Evolutionary conservation across 2,113 vertebrate species (phyloP).

Genomic region (Rallus limicola): DNA sequence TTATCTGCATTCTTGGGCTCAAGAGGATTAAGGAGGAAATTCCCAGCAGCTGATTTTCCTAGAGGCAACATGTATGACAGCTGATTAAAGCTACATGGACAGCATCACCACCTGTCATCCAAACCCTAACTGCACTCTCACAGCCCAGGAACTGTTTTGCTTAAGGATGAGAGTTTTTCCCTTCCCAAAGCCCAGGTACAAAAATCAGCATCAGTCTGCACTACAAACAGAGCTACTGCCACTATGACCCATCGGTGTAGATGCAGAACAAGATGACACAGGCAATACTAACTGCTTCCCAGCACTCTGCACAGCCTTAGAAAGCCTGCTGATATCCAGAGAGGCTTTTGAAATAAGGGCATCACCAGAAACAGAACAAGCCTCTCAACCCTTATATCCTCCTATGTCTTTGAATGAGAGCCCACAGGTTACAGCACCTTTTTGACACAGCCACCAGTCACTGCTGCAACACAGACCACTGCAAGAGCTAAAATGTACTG

Average conservation of each 20-base stretch:
- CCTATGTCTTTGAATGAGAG: background rate
- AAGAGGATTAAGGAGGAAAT: slow-evolving; percentile 91
- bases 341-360: background rate
- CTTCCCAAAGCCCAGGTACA: background rate
- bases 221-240: background rate
- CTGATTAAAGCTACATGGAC: slow-evolving; percentile 12
- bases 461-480: background rate
- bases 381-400: background rate
- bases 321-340: background rate
- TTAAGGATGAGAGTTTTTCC: background rate
- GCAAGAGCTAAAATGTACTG: background rate
- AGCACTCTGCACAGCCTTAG: background rate
- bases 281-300: background rate
- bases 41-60: slow-evolving; percentile 87
- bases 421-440: background rate
- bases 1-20: slow-evolving; percentile 93
- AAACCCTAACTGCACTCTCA: background rate
- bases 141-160: background rate
- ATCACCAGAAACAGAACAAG: background rate
- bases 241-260: background rate
- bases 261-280: background rate
- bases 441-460: background rate
- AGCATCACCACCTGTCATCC: slow-evolving; percentile 22
- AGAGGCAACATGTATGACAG: slow-evolving; percentile 42
- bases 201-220: background rate